Percentiles rank a stretch among this genome's conserved stretches.
phyloP scores from a whole-genome alignment of 2,888 invertebrate species.

The Drosophila acutilabella region DNA sequence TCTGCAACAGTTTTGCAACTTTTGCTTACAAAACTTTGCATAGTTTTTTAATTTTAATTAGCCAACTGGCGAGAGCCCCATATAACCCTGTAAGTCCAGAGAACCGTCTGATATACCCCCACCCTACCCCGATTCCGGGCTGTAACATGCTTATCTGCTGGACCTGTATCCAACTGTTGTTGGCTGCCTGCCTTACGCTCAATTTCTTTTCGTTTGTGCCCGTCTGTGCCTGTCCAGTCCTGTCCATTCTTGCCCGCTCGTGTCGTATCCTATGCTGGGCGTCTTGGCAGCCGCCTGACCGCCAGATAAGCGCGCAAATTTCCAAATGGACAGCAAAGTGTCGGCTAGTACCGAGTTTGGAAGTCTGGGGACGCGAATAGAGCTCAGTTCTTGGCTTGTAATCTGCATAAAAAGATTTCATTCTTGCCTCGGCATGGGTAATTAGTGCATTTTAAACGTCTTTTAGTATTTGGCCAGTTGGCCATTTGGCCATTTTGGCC shows the following conservation, averaged over 20 bases:
- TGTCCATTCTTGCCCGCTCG: constrained; percentile 29
- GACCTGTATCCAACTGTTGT: constrained; percentile 47
- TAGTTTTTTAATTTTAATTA: constrained; percentile 74
- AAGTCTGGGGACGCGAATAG: not conserved
- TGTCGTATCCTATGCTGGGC: constrained; percentile 52
- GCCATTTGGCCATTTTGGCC: constrained; percentile 45
- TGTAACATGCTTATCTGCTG: constrained; percentile 58
- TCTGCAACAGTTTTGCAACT: constrained; percentile 56
- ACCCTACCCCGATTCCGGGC: constrained; percentile 1
- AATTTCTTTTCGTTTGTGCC: constrained; percentile 63
- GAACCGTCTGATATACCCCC: not conserved
- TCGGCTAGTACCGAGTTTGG: constrained; percentile 30
- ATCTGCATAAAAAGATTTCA: constrained; percentile 69
- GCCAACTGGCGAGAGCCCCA: constrained; percentile 55
- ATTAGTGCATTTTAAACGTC: constrained; percentile 81
- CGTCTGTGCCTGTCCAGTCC: constrained; percentile 8
- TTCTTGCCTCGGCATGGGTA: constrained; percentile 72
- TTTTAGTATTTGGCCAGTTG: constrained; percentile 76
- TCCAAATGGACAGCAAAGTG: constrained; percentile 79
- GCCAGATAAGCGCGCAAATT: constrained; percentile 79
- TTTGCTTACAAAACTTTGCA: constrained; percentile 58
- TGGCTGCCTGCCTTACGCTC: constrained; percentile 80
- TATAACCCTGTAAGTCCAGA: not conserved
- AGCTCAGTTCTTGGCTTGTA: constrained; percentile 44
- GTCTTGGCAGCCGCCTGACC: constrained; percentile 63